Base-by-base conservation (phyloP, 1,140 invertebrate genomes). In the Drosophila quadrilineata region DNA sequence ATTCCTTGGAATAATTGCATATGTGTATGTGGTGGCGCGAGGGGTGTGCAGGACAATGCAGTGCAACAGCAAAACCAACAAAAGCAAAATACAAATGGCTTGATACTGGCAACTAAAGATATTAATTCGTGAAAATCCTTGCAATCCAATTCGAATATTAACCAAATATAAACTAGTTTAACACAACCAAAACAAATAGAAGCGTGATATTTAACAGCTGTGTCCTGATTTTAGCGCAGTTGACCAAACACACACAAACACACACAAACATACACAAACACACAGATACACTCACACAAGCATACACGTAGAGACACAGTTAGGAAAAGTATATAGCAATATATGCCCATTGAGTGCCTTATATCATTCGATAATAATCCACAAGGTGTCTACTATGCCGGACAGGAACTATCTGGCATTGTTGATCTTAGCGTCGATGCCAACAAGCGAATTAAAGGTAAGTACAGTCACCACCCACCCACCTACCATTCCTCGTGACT, bases 291-390 rank as follows among this genome's bases (percentile, higher is more conserved):
- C 24, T 26, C 8, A 36, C 28, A 31, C 16, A 56, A 12, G 28
- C 33, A 50, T 12, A 56, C 8, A 58, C 26, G 31, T 6, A 52
- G 2, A 67, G 33, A 68, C 43, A 29, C n/a, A 46, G 12, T 43
- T 19, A 62, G 53, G 64, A 46, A 35, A 57, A 71, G 56, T 52
- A 79, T 80, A 79, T 84, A 84, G 73, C 77, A 84, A 84, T 88
- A 87, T 89, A 89, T 89, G 88, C 88, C 86, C 59, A 89, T 88
- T 82, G 88, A 88, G 66, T 91, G 91, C 88, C 85, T 90, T 77
- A 91, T 92, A 71, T 87, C 90, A 63, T 91, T 92, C 75, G 91
- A 89, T 79, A 86, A 92, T 67, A 92, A 91, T 88, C 90, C 90
- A 38, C 89, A 90, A 58, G 87, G 79, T 68, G 89, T 91, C 31